Evolutionary conservation across 1,140 invertebrate species (phyloP).

Genomic region (Drosophila nannoptera): DNA sequence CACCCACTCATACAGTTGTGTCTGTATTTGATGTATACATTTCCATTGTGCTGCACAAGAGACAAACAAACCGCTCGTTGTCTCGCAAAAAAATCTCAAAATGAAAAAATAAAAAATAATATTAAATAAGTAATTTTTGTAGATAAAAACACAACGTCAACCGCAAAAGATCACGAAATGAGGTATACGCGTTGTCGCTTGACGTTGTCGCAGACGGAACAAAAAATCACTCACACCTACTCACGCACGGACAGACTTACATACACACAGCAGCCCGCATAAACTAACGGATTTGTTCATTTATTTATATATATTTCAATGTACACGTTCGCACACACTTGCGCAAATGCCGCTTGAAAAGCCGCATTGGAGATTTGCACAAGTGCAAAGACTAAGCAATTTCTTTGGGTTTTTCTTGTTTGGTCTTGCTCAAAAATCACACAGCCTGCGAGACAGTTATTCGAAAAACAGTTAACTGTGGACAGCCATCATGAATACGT

Average conservation of each 20-base stretch:
- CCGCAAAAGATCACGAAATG: conserved; percentile 70
- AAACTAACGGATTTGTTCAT: no score
- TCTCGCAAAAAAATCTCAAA: conserved; percentile 33
- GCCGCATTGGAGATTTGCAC: conserved; percentile 66
- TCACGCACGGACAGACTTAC: conserved; percentile 15
- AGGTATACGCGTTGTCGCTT: conserved; percentile 52
- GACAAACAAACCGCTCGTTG: conserved; percentile 26
- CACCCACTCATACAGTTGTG: neutral
- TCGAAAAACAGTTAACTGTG: neutral
- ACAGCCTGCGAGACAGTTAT: neutral
- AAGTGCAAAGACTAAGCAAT: conserved; percentile 59
- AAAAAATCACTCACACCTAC: conserved; percentile 47
- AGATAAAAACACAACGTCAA: conserved; percentile 67
- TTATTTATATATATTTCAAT: no score
- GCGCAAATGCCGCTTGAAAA: conserved; percentile 26
- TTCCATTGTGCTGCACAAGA: conserved; percentile 26
- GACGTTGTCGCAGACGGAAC: conserved; percentile 59
- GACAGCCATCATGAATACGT: neutral
- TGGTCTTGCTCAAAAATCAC: neutral
- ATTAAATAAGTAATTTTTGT: conserved; percentile 50
- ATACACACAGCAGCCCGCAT: conserved; percentile 28
- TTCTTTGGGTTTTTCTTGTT: conserved; percentile 17
- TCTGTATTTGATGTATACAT: conserved; percentile 12
- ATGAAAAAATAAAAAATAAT: conserved; percentile 41
- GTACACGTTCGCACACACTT: no score